Conservation (phyloP, 2,113 vertebrate genomes). For the Chaetodon trifascialis region DNA sequence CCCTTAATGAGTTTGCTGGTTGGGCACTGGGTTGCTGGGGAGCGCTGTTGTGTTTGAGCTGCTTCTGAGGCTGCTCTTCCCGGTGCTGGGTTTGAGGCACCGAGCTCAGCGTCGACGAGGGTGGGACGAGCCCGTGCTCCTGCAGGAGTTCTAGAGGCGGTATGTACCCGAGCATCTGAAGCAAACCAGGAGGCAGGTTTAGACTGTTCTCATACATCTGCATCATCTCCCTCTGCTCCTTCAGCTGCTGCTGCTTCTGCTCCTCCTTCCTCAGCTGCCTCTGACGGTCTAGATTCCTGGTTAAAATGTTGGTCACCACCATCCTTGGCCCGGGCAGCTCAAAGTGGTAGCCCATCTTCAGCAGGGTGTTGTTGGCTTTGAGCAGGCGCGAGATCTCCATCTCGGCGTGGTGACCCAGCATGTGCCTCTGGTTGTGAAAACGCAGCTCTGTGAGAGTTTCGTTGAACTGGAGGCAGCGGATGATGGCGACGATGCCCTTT, state of each 20-base stretch:
- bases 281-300: conserved; percentile 93
- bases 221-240: conserved; percentile 89
- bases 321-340: conserved; percentile 95
- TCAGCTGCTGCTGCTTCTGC: conserved; percentile 90
- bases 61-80: conserved; percentile 47
- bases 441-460: conserved; percentile 94
- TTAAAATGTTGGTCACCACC: conserved; percentile 97
- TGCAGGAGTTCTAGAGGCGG: conserved; percentile 70
- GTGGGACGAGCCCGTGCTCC: conserved; percentile 70
- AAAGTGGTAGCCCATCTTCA: conserved; percentile 98
- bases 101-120: conserved; percentile 34
- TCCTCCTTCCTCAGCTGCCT: conserved; percentile 93
- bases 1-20: conserved; percentile 66
- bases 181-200: conserved; percentile 90
- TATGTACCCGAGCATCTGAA: conserved; percentile 88
- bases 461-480: conserved; percentile 97
- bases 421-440: conserved; percentile 98
- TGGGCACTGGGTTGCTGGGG: conserved; percentile 51
- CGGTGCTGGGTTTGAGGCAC: neutral
- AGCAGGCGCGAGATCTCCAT: conserved; percentile 96
- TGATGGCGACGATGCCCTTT: conserved; percentile 93
- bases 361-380: conserved; percentile 93
- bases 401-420: conserved; percentile 97
- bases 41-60: conserved; percentile 59
- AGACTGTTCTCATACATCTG: conserved; percentile 89